phyloP scores from a whole-genome alignment of 1,140 invertebrate genomes.

The Bombus pascuorum region DNA sequence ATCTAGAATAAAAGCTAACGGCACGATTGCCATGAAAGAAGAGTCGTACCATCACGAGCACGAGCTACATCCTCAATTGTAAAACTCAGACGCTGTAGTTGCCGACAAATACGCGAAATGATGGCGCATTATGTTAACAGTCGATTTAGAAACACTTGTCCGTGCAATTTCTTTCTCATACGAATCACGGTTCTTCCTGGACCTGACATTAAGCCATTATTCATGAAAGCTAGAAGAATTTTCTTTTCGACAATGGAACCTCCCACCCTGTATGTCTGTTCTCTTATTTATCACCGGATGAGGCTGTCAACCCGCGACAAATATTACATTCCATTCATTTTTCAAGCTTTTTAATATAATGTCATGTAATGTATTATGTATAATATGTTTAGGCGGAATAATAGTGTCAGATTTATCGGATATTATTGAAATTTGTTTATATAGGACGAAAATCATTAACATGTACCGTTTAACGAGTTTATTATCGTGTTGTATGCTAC shows the following conservation, averaged over 20 bases:
- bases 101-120: slow-evolving; percentile 36
- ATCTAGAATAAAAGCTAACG: not conserved
- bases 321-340: not conserved
- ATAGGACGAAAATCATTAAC: too few species aligned
- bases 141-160: slow-evolving; percentile 40
- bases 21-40: not conserved
- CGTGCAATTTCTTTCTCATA: not conserved
- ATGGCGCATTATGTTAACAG: slow-evolving; percentile 38
- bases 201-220: not conserved
- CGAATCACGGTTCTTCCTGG: not conserved
- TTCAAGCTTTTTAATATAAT: not conserved
- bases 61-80: slow-evolving; percentile 36
- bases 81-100: slow-evolving; percentile 11
- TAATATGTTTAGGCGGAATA: too few species aligned
- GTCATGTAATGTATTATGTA: too few species aligned
- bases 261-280: not conserved
- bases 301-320: not conserved
- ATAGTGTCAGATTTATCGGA: too few species aligned
- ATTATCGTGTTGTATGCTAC: too few species aligned
- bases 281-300: not conserved
- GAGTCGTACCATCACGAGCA: not conserved
- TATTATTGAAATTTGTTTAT: too few species aligned
- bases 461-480: too few species aligned
- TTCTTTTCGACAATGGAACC: not conserved
- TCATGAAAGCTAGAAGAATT: not conserved